These are phyloP conservation scores for Brachionus manjavacas DNA, from an alignment of 1,140 invertebrate species.

Conservation along the genomic window DNA sequence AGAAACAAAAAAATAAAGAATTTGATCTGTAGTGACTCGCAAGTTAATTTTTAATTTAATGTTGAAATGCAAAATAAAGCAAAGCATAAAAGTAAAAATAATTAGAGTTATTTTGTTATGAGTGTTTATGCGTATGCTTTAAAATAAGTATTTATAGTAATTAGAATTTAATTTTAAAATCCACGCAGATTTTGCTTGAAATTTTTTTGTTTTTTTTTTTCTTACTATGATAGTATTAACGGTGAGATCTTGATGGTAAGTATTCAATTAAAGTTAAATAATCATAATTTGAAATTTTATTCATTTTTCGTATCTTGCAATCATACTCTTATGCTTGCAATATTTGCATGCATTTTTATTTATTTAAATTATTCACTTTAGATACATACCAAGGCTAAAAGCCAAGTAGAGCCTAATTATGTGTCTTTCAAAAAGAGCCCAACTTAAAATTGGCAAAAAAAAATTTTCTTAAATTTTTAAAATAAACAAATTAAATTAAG, in stretches of 20 bases:
- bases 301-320: background rate
- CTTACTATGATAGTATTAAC: constrained; percentile 1
- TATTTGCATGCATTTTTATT: background rate
- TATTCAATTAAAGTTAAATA: background rate
- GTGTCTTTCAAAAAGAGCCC: background rate
- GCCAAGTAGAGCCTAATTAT: background rate
- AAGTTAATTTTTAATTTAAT: background rate
- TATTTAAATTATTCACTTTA: background rate
- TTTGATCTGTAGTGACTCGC: background rate
- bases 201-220: background rate
- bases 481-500: background rate
- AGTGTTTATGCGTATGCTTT: background rate
- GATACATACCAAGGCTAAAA: background rate
- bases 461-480: background rate
- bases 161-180: constrained; percentile 1
- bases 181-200: constrained; percentile 1
- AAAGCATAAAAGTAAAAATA: background rate
- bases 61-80: background rate
- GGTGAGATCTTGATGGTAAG: background rate
- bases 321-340: background rate
- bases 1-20: background rate
- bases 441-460: background rate
- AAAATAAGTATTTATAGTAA: background rate
- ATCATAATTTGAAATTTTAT: constrained; percentile 36
- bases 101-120: background rate